Evolutionary conservation across 1,140 invertebrate species (phyloP).

Genomic region (Zaprionus kolodkinae): DNA sequence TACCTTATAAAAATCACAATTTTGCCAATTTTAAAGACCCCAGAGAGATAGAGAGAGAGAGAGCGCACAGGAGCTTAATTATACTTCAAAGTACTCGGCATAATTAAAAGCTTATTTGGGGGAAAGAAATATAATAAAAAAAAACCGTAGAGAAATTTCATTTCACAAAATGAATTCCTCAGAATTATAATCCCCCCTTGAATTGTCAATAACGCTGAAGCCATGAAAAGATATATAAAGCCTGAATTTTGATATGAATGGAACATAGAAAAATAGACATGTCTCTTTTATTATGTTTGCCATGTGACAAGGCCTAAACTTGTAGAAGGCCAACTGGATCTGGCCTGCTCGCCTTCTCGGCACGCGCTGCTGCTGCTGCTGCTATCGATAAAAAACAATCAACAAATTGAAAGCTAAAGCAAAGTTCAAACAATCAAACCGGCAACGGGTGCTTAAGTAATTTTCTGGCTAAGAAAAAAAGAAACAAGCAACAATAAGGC

Average conservation of each 20-base stretch:
- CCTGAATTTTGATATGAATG: neutral
- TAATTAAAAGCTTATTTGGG: constrained; percentile 10
- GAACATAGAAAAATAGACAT: neutral
- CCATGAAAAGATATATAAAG: neutral
- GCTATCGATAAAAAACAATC: constrained; percentile 62
- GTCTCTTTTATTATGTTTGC: neutral
- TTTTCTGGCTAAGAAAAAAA: constrained; percentile 43
- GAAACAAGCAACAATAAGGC: constrained; percentile 32
- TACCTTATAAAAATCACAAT: neutral
- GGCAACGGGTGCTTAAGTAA: constrained; percentile 58
- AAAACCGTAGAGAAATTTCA: neutral
- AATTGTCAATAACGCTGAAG: neutral
- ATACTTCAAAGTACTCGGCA: constrained; percentile 18
- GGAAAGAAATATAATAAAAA: neutral
- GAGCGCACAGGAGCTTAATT: neutral
- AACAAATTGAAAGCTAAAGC: constrained; percentile 68
- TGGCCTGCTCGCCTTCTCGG: neutral
- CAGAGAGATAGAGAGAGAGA: too few relatives aligned
- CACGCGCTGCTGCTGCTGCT: neutral
- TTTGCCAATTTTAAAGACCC: neutral
- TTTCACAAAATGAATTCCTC: constrained; percentile 3
- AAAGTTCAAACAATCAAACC: constrained; percentile 73
- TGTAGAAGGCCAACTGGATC: too few relatives aligned
- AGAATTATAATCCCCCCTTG: constrained; percentile 13
- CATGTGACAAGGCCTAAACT: too few relatives aligned